Conservation (phyloP, 2,113 vertebrate genomes). For the Amphilophus citrinellus region DNA sequence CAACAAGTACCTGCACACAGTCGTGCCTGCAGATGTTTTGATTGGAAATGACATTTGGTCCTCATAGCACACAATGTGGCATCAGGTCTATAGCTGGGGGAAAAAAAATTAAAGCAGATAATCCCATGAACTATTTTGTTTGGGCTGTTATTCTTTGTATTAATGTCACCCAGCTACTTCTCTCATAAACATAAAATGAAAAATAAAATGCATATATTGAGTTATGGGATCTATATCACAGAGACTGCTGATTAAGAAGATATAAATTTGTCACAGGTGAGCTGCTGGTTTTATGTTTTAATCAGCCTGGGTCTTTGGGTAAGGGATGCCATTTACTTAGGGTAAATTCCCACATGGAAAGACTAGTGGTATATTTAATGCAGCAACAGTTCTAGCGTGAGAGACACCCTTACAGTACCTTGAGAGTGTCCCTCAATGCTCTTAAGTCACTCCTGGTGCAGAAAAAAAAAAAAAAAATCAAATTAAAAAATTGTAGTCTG, state of each 20-base stretch:
- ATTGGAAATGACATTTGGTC: neutral
- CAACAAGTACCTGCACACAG: neutral
- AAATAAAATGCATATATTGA: neutral
- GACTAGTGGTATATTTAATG: conserved; percentile 29
- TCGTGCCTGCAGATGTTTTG: neutral
- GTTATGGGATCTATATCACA: neutral
- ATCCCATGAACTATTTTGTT: too few species aligned
- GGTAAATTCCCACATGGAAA: conserved; percentile 23
- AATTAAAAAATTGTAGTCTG: neutral
- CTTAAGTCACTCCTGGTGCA: conserved; percentile 9
- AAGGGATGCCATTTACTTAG: conserved; percentile 48
- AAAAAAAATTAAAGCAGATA: neutral
- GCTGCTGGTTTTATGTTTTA: conserved; percentile 26
- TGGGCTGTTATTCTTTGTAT: neutral
- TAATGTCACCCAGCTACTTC: neutral
- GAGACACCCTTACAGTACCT: neutral
- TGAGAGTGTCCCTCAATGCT: conserved; percentile 4
- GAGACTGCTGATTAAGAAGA: conserved; percentile 21
- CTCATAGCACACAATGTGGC: neutral
- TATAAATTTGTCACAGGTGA: neutral
- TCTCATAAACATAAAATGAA: fast-evolving
- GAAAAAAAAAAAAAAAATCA: neutral
- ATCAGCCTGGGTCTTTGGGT: conserved; percentile 27
- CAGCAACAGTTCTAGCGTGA: neutral
- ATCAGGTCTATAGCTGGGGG: neutral